Conservation (phyloP, 2,113 vertebrate species). For the Calyptomena viridis region DNA sequence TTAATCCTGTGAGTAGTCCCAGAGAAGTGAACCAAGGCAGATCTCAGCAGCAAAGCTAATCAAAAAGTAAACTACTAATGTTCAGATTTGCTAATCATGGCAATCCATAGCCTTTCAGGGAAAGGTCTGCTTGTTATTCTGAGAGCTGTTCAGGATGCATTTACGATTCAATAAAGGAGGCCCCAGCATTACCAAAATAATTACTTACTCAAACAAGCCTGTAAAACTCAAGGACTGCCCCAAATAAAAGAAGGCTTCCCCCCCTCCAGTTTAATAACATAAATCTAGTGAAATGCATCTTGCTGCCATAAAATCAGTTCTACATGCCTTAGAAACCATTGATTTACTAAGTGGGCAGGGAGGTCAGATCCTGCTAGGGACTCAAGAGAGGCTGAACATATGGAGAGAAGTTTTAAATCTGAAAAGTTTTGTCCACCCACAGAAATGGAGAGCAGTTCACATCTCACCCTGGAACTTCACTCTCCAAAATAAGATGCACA, state of each 20-base stretch:
- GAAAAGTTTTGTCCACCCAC: not conserved
- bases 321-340: constrained; percentile 50
- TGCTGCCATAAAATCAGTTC: constrained; percentile 72
- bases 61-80: constrained; percentile 35
- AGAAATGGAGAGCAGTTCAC: not conserved
- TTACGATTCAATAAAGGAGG: constrained; percentile 75
- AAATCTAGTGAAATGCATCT: constrained; percentile 75
- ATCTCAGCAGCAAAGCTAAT: constrained; percentile 40
- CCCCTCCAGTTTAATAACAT: constrained; percentile 68
- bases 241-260: constrained; percentile 65
- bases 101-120: constrained; percentile 23
- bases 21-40: constrained; percentile 29
- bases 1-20: constrained; percentile 3
- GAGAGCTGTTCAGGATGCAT: constrained; percentile 66
- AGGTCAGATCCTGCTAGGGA: constrained; percentile 39
- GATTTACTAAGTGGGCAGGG: constrained; percentile 66
- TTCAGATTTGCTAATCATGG: constrained; percentile 48
- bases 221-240: constrained; percentile 71
- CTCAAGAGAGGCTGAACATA: constrained; percentile 1
- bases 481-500: not conserved
- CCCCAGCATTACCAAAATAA: constrained; percentile 73
- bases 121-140: constrained; percentile 43
- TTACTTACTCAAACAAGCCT: constrained; percentile 77
- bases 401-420: constrained; percentile 1
- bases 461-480: not conserved